Percentiles rank a stretch among this genome's conserved stretches.
phyloP scores from a whole-genome alignment of 2,888 invertebrate genomes.

The Pollenia griseotomentosa region DNA sequence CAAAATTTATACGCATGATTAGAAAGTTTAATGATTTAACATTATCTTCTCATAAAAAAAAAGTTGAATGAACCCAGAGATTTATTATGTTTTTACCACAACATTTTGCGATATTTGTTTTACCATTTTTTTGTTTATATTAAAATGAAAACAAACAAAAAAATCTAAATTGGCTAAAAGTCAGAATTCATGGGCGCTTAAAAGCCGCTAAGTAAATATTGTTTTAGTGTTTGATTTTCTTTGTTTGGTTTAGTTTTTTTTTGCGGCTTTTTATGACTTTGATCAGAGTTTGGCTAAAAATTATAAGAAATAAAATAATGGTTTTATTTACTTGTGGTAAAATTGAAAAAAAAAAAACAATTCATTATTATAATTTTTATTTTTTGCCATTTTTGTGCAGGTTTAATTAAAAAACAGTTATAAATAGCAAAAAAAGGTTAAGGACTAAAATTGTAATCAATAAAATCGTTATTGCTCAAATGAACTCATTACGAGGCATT shows the following conservation, averaged over 20 bases:
- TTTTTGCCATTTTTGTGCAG: background rate
- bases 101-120: constrained; percentile 16
- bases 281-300: constrained; percentile 22
- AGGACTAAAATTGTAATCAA: background rate
- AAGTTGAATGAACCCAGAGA: constrained; percentile 48
- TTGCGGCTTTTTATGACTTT: constrained; percentile 22
- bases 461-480: background rate
- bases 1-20: constrained; percentile 34
- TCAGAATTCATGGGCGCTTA: background rate
- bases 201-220: constrained; percentile 22
- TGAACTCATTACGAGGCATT: background rate
- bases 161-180: background rate
- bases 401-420: background rate
- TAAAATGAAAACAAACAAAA: background rate
- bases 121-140: background rate
- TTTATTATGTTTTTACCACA: constrained; percentile 1
- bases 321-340: constrained; percentile 31
- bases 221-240: background rate
- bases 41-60: background rate
- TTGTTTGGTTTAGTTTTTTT: background rate
- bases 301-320: constrained; percentile 30
- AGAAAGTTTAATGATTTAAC: background rate
- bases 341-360: constrained; percentile 13
- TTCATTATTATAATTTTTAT: constrained; percentile 2
- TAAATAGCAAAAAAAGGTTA: background rate